Evolutionary conservation across 1,140 invertebrate genomes (phyloP).

Genomic region (Cherax quadricarinatus): DNA sequence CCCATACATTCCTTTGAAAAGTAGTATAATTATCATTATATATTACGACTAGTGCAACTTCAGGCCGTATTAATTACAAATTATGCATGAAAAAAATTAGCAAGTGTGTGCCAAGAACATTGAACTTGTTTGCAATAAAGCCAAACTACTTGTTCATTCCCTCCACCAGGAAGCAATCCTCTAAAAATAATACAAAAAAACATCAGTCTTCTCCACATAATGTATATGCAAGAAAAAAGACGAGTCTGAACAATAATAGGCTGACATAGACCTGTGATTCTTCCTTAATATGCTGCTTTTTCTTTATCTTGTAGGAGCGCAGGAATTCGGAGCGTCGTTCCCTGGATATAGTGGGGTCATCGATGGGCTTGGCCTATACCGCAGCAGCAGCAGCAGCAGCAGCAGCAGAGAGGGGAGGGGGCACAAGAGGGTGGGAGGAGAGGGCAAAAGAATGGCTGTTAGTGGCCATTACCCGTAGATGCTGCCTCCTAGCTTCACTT

Average conservation of each 20-base stretch:
- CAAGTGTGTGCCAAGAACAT: not conserved
- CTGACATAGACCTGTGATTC: slow-evolving; percentile 45
- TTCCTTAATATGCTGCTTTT: slow-evolving; percentile 43
- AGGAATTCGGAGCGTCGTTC: slow-evolving; percentile 57
- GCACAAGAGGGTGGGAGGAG: not conserved
- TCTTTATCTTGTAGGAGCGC: slow-evolving; percentile 66
- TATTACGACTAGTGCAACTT: no score
- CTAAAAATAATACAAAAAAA: not conserved
- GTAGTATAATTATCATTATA: no score
- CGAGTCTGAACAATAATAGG: not conserved
- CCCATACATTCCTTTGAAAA: no score
- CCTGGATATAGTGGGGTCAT: slow-evolving; percentile 54
- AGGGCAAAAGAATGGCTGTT: slow-evolving; percentile 28
- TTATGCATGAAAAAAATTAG: not conserved
- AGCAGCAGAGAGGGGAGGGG: not conserved
- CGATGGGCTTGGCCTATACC: slow-evolving; percentile 34
- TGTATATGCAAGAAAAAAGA: not conserved
- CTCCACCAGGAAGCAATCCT: not conserved
- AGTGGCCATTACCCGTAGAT: not conserved
- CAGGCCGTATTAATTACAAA: not conserved
- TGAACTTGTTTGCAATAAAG: not conserved
- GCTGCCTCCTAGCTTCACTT: no score
- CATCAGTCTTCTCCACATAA: not conserved
- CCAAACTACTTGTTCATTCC: not conserved
- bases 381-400: not conserved